phyloP scores from a whole-genome alignment of 2,797 vertebrate species.

The Phoebastria nigripes region DNA sequence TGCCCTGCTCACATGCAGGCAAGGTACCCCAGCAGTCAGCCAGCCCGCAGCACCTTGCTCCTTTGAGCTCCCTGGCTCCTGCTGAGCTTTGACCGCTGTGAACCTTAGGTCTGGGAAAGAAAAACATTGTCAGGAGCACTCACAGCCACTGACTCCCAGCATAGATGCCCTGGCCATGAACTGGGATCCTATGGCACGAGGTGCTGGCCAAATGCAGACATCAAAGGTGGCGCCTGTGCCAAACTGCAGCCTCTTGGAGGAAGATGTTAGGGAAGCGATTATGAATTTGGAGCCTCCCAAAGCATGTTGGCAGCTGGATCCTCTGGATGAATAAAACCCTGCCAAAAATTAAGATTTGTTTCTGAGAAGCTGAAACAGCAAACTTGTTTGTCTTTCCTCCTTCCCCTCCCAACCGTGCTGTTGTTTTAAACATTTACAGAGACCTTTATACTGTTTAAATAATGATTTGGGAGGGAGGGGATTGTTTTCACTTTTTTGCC shows the following conservation, averaged over 20 bases:
- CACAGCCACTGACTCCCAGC: not conserved
- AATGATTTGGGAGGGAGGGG: not conserved
- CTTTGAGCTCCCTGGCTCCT: not conserved
- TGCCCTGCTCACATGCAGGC: not conserved
- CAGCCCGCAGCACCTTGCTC: not conserved
- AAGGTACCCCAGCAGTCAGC: not conserved
- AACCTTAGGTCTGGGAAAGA: not conserved
- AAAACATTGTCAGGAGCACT: not conserved
- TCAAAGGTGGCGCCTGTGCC: not conserved
- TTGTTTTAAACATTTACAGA: constrained; percentile 60
- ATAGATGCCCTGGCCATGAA: not conserved
- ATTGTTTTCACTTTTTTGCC: not conserved
- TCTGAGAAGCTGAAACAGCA: constrained; percentile 47
- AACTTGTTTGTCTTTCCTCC: constrained; percentile 58
- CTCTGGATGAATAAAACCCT: not conserved
- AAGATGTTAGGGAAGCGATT: constrained; percentile 3
- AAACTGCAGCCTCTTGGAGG: constrained; percentile 27
- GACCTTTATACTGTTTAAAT: constrained; percentile 56
- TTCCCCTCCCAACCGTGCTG: constrained; percentile 41
- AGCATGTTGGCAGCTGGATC: not conserved
- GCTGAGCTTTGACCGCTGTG: not conserved
- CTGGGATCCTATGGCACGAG: not conserved
- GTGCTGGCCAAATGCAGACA: not conserved
- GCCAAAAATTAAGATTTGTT: constrained; percentile 49
- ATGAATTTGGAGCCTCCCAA: constrained; percentile 20